These are phyloP conservation scores for Sapayoa aenigma DNA, from an alignment of 2,113 vertebrate species.

Conservation along the genomic window DNA sequence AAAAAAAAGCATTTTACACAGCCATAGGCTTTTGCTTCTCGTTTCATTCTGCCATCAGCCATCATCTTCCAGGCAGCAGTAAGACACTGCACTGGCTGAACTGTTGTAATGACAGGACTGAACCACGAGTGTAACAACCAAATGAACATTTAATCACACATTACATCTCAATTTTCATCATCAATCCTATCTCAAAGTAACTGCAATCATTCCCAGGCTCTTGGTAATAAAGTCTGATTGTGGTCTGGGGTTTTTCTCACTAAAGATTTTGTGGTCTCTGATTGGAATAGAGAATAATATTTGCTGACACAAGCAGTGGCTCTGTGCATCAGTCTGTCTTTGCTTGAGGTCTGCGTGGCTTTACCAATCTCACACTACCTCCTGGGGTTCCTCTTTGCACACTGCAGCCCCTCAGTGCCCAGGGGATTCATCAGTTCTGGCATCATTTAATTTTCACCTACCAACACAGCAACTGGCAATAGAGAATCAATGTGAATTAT, in stretches of 20 bases:
- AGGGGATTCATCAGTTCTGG: not conserved
- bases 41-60: not conserved
- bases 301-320: not conserved
- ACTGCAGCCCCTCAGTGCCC: not conserved
- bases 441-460: not conserved
- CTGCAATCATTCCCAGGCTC: not conserved
- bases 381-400: not conserved
- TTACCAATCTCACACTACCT: not conserved
- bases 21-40: not conserved
- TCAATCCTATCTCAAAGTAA: not conserved
- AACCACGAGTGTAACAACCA: not conserved
- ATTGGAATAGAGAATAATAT: not conserved
- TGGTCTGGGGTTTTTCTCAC: not conserved
- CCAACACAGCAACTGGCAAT: not conserved
- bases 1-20: not conserved
- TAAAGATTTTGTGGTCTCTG: not conserved
- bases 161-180: not conserved
- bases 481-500: not conserved
- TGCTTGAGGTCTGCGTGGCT: not conserved
- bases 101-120: not conserved
- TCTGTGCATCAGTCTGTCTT: not conserved
- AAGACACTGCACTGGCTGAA: not conserved
- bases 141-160: not conserved
- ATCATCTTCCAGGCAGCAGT: not conserved
- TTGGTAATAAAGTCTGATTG: not conserved